Conservation (phyloP, 1,140 invertebrate species). For the Bicyclus anynana region DNA sequence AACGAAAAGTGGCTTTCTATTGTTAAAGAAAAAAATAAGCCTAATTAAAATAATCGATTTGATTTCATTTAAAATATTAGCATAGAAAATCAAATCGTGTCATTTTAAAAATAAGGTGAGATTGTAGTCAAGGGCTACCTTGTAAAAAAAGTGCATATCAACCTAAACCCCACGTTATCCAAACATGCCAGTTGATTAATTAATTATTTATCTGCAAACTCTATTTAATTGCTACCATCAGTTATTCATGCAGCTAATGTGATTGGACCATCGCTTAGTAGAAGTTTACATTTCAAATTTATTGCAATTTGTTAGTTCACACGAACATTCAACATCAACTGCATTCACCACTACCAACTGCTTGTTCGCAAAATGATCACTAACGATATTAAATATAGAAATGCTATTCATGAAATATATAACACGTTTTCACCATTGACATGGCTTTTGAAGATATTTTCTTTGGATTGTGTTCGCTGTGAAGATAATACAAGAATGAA, state of each 20-base stretch:
- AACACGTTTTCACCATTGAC: constrained; percentile 20
- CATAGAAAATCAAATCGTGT: too few species aligned
- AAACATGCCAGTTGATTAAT: background rate
- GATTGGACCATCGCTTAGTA: background rate
- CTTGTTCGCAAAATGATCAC: constrained; percentile 46
- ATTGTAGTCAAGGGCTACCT: too few species aligned
- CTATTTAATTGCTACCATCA: background rate
- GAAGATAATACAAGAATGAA: background rate
- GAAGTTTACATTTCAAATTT: background rate
- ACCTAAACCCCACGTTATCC: background rate
- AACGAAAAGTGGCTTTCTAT: too few species aligned
- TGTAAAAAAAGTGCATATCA: background rate
- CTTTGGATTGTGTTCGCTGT: constrained; percentile 7
- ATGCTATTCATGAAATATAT: constrained; percentile 12
- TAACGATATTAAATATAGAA: constrained; percentile 10
- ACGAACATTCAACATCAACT: background rate
- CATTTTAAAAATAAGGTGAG: too few species aligned
- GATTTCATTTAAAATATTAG: too few species aligned
- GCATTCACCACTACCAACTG: too few species aligned
- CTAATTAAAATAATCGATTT: too few species aligned
- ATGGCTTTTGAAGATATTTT: constrained; percentile 26
- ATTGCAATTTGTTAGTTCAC: background rate
- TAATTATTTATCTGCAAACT: background rate
- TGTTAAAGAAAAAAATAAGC: too few species aligned
- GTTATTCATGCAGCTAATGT: background rate